Evolutionary conservation across 2,797 vertebrate species (phyloP).

Genomic region (Crocodylus rhombifer): DNA sequence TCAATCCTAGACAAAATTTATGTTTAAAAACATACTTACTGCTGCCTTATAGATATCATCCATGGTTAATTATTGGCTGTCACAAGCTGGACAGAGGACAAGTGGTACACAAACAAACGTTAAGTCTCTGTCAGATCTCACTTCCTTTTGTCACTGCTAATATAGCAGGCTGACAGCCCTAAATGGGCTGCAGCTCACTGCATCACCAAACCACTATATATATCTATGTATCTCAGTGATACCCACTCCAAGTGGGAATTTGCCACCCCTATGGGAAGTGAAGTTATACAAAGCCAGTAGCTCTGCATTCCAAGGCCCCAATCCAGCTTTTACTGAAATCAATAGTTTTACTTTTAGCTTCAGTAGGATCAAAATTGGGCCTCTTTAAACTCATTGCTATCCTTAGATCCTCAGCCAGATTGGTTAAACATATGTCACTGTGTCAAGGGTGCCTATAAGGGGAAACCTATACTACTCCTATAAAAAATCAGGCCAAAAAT

Average conservation of each 20-base stretch:
- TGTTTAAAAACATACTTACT: constrained; percentile 75
- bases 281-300: not conserved
- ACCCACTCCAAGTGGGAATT: not conserved
- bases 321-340: not conserved
- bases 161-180: constrained; percentile 73
- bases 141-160: constrained; percentile 39
- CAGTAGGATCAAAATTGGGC: not conserved
- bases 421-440: accelerated
- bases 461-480: not conserved
- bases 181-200: constrained; percentile 11
- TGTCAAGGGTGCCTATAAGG: not conserved
- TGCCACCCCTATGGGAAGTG: not conserved
- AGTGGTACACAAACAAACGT: constrained; percentile 27
- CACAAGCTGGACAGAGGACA: not conserved
- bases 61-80: constrained; percentile 71
- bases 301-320: not conserved
- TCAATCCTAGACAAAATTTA: not conserved
- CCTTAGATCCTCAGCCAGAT: not conserved
- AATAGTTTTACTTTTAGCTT: not conserved
- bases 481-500: too few species aligned
- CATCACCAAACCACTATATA: not conserved
- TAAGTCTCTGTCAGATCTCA: constrained; percentile 3
- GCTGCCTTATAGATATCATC: constrained; percentile 89
- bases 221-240: not conserved
- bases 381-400: not conserved